These are phyloP conservation scores for Arnoldichthys spilopterus DNA, from an alignment of 2,797 vertebrate species.

Conservation along the genomic window DNA sequence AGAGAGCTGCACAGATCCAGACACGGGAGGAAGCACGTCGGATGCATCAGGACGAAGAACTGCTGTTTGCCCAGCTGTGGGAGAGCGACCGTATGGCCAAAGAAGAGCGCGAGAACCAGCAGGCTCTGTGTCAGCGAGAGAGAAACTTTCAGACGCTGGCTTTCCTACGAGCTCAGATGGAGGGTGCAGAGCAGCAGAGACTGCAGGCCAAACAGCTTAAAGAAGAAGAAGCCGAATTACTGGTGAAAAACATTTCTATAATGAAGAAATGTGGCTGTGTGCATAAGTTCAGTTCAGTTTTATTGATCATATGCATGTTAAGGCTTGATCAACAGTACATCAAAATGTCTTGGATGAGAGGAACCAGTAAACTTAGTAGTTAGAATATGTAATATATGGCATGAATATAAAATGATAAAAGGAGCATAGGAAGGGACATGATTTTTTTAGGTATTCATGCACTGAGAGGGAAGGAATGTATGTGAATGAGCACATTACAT, in stretches of 20 bases:
- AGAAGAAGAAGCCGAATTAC: slow-evolving; percentile 78
- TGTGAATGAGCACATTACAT: too few relatives aligned
- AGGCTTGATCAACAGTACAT: too few relatives aligned
- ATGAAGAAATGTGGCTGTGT: too few relatives aligned
- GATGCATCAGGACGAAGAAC: slow-evolving; percentile 75
- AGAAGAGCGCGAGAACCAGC: slow-evolving; percentile 66
- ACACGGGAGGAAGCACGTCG: slow-evolving; percentile 67
- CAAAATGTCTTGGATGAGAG: too few relatives aligned
- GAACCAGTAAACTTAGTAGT: too few relatives aligned
- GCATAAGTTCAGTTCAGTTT: too few relatives aligned
- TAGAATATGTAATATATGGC: too few relatives aligned
- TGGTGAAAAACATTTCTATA: slow-evolving; percentile 71
- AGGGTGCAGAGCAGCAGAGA: slow-evolving; percentile 58
- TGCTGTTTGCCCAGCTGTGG: slow-evolving; percentile 79
- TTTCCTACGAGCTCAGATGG: slow-evolving; percentile 75
- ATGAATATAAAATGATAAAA: too few relatives aligned
- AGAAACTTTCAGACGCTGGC: slow-evolving; percentile 60
- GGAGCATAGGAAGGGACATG: too few relatives aligned
- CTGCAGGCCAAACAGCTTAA: slow-evolving; percentile 66
- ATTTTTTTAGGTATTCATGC: too few relatives aligned
- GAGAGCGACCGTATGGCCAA: slow-evolving; percentile 81
- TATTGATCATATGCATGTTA: too few relatives aligned
- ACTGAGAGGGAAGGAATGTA: too few relatives aligned
- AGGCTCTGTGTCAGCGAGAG: slow-evolving; percentile 51
- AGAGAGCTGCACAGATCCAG: slow-evolving; percentile 78